phyloP scores from a whole-genome alignment of 30 jellyfish, hydroid and myxozoan species.

The Cassiopea andromeda region DNA sequence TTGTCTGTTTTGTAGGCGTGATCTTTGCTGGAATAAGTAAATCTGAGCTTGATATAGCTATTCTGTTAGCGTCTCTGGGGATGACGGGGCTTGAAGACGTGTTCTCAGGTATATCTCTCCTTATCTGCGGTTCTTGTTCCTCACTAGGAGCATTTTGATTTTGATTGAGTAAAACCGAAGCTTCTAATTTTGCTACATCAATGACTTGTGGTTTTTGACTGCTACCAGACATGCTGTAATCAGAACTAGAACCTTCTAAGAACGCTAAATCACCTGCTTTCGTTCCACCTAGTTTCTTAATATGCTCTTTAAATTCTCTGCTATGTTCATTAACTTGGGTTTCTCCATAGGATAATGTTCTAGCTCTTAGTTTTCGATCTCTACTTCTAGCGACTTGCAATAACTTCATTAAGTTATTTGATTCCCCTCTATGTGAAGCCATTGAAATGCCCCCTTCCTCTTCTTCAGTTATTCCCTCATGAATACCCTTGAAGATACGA shows the following conservation, averaged over 20 bases:
- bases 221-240: not conserved
- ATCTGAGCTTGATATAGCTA: not conserved
- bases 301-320: not conserved
- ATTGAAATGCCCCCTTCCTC: conserved; percentile 30
- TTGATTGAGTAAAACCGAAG: conserved; percentile 39
- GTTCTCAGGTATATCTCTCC: not conserved
- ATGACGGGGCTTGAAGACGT: not conserved
- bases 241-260: not conserved
- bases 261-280: conserved; percentile 49
- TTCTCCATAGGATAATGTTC: conserved; percentile 65
- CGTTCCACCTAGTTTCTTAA: conserved; percentile 10
- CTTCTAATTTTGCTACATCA: conserved; percentile 70
- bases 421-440: not conserved
- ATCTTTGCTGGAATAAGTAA: conserved; percentile 38
- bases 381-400: conserved; percentile 2
- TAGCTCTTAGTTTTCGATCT: conserved; percentile 44
- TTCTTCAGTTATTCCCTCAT: conserved; percentile 19
- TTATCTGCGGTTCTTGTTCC: not conserved
- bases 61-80: not conserved
- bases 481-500: conserved; percentile 1
- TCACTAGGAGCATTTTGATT: not conserved
- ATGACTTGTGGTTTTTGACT: conserved; percentile 30
- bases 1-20: conserved; percentile 26
- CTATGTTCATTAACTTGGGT: not conserved
- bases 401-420: conserved; percentile 16